Conservation (phyloP, 2,888 invertebrate species). For the Autographa pulchrina region DNA sequence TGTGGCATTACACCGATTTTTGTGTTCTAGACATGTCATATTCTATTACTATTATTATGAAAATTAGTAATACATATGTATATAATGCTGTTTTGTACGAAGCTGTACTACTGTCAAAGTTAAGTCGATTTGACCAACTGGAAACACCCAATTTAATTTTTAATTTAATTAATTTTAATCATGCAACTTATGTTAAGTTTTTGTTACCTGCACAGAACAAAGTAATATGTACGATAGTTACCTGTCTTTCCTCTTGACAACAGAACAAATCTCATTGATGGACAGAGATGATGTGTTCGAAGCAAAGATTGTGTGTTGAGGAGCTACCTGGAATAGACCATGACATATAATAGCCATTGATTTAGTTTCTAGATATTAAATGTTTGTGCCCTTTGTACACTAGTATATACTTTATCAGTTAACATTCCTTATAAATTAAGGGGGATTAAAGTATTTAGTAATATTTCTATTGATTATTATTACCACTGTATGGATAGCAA, state of each 20-base stretch:
- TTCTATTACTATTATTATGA: no score
- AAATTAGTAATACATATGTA: no score
- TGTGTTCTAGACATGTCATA: no score
- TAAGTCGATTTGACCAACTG: no score
- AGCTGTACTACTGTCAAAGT: no score
- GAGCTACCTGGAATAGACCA: slow-evolving; percentile 88
- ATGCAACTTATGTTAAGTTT: no score
- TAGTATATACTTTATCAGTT: neutral
- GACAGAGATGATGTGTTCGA: slow-evolving; percentile 97
- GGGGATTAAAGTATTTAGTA: neutral
- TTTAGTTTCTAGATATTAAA: neutral
- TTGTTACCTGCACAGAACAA: no score
- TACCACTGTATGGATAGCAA: no score
- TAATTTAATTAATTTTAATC: no score
- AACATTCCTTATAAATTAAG: neutral
- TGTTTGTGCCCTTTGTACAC: neutral
- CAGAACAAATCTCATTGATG: slow-evolving; percentile 94
- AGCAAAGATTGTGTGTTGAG: slow-evolving; percentile 93
- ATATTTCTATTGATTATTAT: neutral
- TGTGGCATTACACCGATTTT: no score
- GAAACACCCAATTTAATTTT: no score
- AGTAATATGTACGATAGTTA: slow-evolving; percentile 43
- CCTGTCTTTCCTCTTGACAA: slow-evolving; percentile 92
- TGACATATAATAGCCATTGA: neutral
- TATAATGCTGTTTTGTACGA: no score